Percentiles rank a stretch among this genome's conserved stretches.
phyloP scores from a whole-genome alignment of 1,140 invertebrate genomes.

The Drosophila jambulina region DNA sequence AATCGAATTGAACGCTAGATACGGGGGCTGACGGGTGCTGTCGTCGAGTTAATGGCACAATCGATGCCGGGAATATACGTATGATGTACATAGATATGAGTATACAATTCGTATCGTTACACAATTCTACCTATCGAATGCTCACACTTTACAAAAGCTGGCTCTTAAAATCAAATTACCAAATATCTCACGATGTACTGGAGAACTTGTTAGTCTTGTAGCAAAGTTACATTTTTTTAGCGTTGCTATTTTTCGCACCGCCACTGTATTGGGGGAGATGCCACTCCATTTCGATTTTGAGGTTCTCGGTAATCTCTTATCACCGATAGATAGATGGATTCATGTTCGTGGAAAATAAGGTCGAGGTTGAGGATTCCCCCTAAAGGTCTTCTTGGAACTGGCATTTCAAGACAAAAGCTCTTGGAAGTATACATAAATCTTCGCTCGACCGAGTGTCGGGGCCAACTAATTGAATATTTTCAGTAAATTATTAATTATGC shows the following conservation, averaged over 20 bases:
- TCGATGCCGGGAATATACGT: conserved; percentile 5
- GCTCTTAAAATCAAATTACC: not conserved
- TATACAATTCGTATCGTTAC: not conserved
- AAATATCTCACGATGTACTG: too few species aligned
- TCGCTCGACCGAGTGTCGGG: not conserved
- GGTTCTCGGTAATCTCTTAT: conserved; percentile 3
- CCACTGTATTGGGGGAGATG: not conserved
- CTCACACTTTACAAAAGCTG: not conserved
- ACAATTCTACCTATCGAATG: not conserved
- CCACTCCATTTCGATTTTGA: not conserved
- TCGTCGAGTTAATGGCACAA: conserved; percentile 1
- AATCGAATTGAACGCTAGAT: conserved; percentile 1
- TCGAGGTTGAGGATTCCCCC: not conserved
- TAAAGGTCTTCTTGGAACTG: not conserved
- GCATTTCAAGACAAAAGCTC: not conserved
- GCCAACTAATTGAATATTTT: not conserved
- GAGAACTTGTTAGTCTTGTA: too few species aligned
- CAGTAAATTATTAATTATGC: not conserved
- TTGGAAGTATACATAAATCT: not conserved
- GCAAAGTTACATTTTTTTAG: not conserved
- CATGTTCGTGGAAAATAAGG: conserved; percentile 6
- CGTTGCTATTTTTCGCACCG: not conserved
- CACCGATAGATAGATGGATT: not conserved
- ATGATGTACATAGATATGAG: not conserved
- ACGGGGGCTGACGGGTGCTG: not conserved